These are phyloP conservation scores for Merops nubicus DNA, from an alignment of 2,113 vertebrate genomes.

Conservation along the genomic window DNA sequence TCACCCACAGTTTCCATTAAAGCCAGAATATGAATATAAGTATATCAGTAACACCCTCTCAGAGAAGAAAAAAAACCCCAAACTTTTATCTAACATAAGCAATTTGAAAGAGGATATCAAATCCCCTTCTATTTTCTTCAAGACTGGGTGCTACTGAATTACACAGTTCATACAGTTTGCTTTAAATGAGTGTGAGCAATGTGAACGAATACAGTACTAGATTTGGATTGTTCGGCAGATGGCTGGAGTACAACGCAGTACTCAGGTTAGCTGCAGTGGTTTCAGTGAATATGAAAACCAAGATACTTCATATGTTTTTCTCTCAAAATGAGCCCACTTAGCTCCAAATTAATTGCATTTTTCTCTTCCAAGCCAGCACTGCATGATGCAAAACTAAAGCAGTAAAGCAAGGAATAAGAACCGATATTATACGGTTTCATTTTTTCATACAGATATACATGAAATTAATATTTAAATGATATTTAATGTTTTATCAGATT, in stretches of 20 bases:
- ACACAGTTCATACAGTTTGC: neutral
- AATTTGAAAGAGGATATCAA: neutral
- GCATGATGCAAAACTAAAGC: neutral
- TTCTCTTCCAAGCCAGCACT: neutral
- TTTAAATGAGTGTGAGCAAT: neutral
- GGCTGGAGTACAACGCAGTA: neutral
- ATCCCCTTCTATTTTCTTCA: neutral
- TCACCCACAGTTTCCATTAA: neutral
- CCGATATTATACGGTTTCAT: neutral
- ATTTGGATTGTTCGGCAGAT: neutral
- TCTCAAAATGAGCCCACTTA: rapidly evolving
- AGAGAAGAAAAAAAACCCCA: neutral
- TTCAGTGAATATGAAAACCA: neutral
- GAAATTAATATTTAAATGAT: neutral
- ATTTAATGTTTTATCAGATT: neutral
- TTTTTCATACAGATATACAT: neutral
- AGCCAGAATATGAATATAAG: neutral
- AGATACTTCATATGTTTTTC: neutral
- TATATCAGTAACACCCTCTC: neutral
- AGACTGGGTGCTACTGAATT: neutral
- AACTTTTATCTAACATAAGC: neutral
- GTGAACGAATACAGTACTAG: neutral
- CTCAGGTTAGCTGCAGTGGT: neutral
- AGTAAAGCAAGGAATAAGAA: neutral
- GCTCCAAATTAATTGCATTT: neutral